phyloP scores from a whole-genome alignment of 2,888 invertebrate species.

The Xylota segnis region DNA sequence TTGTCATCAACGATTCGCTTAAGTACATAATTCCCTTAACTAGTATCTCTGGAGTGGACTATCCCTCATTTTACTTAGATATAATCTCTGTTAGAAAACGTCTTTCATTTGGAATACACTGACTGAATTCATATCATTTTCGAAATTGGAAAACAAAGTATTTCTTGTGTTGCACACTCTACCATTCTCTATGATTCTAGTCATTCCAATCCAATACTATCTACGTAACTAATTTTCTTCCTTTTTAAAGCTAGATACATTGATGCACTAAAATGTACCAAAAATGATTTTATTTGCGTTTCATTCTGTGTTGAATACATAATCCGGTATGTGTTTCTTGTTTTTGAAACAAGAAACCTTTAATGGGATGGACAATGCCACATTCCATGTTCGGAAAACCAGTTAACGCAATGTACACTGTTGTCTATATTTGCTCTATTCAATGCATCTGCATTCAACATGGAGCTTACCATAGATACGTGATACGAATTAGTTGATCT shows the following conservation, averaged over 20 bases:
- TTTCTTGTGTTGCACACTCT: too few species aligned
- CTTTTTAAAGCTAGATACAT: neutral
- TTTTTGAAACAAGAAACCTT: neutral
- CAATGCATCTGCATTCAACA: constrained; percentile 16
- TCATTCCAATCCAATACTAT: neutral
- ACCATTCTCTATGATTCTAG: too few species aligned
- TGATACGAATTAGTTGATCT: constrained; percentile 7
- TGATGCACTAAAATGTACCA: neutral
- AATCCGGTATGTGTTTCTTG: neutral
- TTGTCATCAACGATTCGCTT: too few species aligned
- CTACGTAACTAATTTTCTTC: neutral
- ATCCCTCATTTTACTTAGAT: too few species aligned
- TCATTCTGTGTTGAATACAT: neutral
- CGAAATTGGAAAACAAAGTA: too few species aligned
- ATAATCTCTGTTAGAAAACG: too few species aligned
- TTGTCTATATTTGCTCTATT: neutral
- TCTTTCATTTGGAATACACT: too few species aligned
- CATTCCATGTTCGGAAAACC: constrained; percentile 2
- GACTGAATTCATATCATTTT: too few species aligned
- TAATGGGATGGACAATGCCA: neutral
- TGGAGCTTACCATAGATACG: neutral
- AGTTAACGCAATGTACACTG: neutral
- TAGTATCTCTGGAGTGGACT: too few species aligned
- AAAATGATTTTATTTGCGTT: neutral
- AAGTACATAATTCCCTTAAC: too few species aligned